Base-by-base conservation (phyloP, 2,113 vertebrate species). In the Rana temporaria region DNA sequence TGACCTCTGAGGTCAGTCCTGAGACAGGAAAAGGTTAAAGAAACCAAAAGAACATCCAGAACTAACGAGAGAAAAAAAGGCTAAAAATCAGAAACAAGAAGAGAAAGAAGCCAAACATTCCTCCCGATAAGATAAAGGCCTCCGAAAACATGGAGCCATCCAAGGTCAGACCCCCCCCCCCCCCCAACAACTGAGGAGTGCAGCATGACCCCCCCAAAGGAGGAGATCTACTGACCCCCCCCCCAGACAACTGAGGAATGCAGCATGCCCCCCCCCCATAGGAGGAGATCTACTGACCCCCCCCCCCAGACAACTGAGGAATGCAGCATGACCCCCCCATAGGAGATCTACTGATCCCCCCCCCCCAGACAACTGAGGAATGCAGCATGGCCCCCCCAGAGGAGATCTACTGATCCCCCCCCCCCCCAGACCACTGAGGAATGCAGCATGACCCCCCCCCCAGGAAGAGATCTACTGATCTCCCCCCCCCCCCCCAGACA, bases 281-380 rank as follows among this genome's bases (percentile, higher is more conserved):
- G 3, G 1, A 72, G 52, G 14, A 60, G 16, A 7, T n/a, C 20
- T 30, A 30, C 26, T 30, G 26, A 30, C 3, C 26, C 26, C 26
- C 26, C 52, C n/a, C 59, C 52, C 48, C 55, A 1, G 26, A 30
- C 69, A 30, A 26, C 2, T 6, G 15, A 18, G 30, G 52, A 73
- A 56, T 73, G 69, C 11, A 19, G 22, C 7, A 24, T 4, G 69
- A 55, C 69, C 16, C 69, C 55, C 42, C 42, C 42, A 48, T 48
- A 55, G 69, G 69, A 71, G 55, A 26, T 30, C 48, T 71, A 71
- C 55, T 71, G 55, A 71, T 48, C 53, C 55, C 52, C 55, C 69
- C 52, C 15, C 42, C 48, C 9, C 48, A 30, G 0, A 2, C 26
- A 1, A 71, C 22, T 20, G 8, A 30, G 55, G 24, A 70, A 22